Evolutionary conservation across 92 coral and sea anemone genomes (phyloP), one percentile per base, ranked within the genome.

Genomic region (Micromussa lordhowensis): DNA sequence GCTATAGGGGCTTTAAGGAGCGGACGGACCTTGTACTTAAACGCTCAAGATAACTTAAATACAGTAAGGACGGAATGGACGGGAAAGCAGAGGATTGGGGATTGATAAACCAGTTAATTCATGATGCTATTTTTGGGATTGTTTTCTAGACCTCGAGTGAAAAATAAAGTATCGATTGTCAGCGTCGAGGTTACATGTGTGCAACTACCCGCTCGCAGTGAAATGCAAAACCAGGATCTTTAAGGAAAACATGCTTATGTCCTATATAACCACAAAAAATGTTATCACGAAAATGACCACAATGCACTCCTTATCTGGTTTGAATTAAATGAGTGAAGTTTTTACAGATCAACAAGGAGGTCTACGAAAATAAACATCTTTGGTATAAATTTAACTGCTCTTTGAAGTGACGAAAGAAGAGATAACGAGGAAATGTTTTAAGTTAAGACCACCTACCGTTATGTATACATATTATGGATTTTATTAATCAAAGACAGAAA

Each of bases 221-320:
- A 66, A 11, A 28, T 24, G 5, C 34, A 66, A 66, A 4, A 66
- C 34, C 61, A 21, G 0, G 19, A 66, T 66, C 5, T 26, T 66
- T 59, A 5, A 5, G 30, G 30, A 63, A 26, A 26, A 28, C 34
- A 11, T 30, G 12, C 26, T 64, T 26, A n/a, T n/a, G 70, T 64
- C 28, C 17, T 22, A 77, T 3, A 44, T 77, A 26, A 49, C 51
- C 81, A 11, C 31, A 77, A 54, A 40, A 44, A 49, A 49, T 49
- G 12, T 26, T 26, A 48, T 48, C 48, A 21, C 58, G 48, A 54
- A 40, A 17, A 77, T 77, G 35, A 29, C 63, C 38, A 48, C 61
- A 49, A 77, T 77, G 80, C 61, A 15, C 61, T n/a, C 55, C 2
- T 77, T 51, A 48, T 79, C 70, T 79, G 71, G 48, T 79, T 79